Conservation (phyloP, 2,888 invertebrate genomes). For the Drosophila maculinotata region DNA sequence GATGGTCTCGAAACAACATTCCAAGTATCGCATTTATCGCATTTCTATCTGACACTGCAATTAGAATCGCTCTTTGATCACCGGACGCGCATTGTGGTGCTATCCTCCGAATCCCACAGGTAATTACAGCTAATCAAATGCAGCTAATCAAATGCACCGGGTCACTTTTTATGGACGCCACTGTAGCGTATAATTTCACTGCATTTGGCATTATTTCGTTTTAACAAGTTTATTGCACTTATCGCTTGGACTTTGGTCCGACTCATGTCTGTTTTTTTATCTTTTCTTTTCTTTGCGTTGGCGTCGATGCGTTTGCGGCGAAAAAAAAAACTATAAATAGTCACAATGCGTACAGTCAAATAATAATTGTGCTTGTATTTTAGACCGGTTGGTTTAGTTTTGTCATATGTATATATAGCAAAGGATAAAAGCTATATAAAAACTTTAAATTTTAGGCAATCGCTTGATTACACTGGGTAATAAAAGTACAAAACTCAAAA, state of each 20-base stretch:
- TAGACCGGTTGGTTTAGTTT: constrained; percentile 5
- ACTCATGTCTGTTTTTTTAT: constrained; percentile 6
- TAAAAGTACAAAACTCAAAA: no score
- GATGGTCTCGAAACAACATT: constrained; percentile 92
- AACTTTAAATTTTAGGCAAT: no score
- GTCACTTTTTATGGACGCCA: constrained; percentile 17
- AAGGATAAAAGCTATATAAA: neutral
- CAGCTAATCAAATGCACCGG: neutral
- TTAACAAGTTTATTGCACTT: constrained; percentile 74
- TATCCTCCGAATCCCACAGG: constrained; percentile 95
- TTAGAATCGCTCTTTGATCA: constrained; percentile 89
- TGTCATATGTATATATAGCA: neutral
- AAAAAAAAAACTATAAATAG: constrained; percentile 57
- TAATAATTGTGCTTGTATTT: constrained; percentile 14
- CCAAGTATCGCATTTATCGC: constrained; percentile 95
- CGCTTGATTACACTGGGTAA: no score
- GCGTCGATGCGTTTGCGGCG: constrained; percentile 44
- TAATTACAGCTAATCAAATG: constrained; percentile 48
- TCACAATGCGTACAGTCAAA: constrained; percentile 27
- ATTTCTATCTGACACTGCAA: constrained; percentile 91
- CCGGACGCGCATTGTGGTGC: constrained; percentile 91
- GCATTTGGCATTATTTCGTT: constrained; percentile 39
- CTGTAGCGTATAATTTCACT: constrained; percentile 39
- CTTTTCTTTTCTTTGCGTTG: constrained; percentile 29
- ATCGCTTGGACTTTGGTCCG: constrained; percentile 67